These are phyloP conservation scores for Sapayoa aenigma DNA, from an alignment of 2,113 vertebrate species.

Conservation along the genomic window DNA sequence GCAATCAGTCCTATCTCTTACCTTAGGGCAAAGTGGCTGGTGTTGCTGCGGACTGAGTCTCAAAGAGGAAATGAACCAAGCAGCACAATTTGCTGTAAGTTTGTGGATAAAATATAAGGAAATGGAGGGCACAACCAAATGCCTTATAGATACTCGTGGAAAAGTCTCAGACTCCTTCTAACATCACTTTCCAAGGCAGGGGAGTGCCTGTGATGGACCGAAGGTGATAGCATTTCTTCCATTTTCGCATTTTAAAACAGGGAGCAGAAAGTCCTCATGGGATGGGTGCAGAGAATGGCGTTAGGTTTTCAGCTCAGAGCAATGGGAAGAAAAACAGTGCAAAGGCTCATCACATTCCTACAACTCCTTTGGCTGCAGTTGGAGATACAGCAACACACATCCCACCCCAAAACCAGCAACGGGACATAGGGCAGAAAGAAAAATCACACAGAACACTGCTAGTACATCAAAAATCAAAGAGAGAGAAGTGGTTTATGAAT, in stretches of 20 bases:
- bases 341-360: accelerated
- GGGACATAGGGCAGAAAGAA: accelerated
- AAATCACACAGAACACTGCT: background rate
- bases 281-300: background rate
- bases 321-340: accelerated
- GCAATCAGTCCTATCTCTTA: background rate
- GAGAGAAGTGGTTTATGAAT: background rate
- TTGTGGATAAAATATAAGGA: background rate
- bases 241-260: background rate
- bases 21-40: background rate
- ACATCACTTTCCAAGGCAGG: background rate
- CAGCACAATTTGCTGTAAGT: background rate
- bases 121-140: accelerated
- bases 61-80: background rate
- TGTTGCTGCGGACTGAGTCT: background rate
- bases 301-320: background rate
- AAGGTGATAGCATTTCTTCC: background rate
- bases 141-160: background rate
- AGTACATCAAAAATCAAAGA: background rate
- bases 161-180: background rate
- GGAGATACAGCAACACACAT: background rate
- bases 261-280: background rate
- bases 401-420: background rate
- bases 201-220: background rate
- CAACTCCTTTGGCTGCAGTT: background rate